phyloP scores from a whole-genome alignment of 2,888 invertebrate species.

The Deilephila elpenor region DNA sequence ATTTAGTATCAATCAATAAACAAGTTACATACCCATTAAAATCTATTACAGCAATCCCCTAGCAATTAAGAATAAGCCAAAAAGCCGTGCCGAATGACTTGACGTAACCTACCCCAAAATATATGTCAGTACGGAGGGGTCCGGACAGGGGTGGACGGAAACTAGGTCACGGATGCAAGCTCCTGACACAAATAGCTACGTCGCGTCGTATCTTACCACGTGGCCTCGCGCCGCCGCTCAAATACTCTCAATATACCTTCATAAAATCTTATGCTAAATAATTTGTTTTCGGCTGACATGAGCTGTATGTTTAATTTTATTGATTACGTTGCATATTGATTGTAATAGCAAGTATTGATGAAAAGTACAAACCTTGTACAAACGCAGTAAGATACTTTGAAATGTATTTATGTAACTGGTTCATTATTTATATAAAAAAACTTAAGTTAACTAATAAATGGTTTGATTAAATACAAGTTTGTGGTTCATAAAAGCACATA shows the following conservation, averaged over 20 bases:
- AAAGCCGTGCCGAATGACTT: constrained; percentile 34
- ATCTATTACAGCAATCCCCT: neutral
- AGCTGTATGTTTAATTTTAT: neutral
- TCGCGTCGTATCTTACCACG: constrained; percentile 75
- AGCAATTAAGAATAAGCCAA: constrained; percentile 28
- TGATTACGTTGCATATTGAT: neutral
- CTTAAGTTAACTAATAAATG: no score
- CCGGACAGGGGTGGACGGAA: constrained; percentile 69
- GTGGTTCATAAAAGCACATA: no score
- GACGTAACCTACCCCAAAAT: constrained; percentile 79
- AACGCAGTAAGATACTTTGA: no score
- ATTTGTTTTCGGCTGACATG: constrained; percentile 15
- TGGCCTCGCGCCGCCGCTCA: constrained; percentile 65
- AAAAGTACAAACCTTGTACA: no score
- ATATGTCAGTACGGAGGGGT: constrained; percentile 65
- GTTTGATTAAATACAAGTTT: no score
- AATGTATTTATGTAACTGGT: neutral
- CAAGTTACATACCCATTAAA: neutral
- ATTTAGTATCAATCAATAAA: neutral
- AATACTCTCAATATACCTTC: constrained; percentile 51
- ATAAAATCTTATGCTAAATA: constrained; percentile 26
- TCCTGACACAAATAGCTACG: constrained; percentile 81
- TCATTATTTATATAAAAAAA: no score
- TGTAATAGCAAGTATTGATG: neutral
- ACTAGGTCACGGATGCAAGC: constrained; percentile 82